These are phyloP conservation scores for Asbolus verrucosus DNA, from an alignment of 1,140 invertebrate genomes.

Conservation along the genomic window DNA sequence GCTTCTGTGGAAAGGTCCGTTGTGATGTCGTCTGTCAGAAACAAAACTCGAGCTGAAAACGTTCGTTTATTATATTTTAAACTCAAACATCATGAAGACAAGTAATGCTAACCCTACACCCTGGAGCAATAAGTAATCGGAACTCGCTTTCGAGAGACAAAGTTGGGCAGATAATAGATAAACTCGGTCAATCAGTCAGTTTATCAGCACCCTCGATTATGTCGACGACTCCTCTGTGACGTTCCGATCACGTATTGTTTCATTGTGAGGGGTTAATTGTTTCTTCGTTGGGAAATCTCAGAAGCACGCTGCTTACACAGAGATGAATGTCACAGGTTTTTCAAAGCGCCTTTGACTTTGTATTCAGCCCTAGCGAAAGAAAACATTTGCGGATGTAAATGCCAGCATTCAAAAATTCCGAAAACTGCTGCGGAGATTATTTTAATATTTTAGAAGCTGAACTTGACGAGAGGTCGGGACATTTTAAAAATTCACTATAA, in stretches of 20 bases:
- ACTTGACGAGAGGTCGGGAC: background rate
- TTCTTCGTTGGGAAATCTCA: slow-evolving; percentile 15
- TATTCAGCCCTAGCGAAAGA: slow-evolving; percentile 22
- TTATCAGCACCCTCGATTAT: slow-evolving; percentile 9
- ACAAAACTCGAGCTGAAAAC: no score
- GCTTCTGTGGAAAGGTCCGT: no score
- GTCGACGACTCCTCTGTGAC: background rate
- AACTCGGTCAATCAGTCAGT: slow-evolving; percentile 15
- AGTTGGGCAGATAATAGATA: background rate
- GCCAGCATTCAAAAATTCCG: slow-evolving; percentile 19
- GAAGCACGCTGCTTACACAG: background rate
- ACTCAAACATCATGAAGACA: slow-evolving; percentile 24
- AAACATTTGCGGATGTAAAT: slow-evolving; percentile 28
- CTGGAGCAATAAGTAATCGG: slow-evolving; percentile 21
- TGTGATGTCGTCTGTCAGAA: no score
- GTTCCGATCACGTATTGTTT: slow-evolving; percentile 13
- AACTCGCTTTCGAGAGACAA: slow-evolving; percentile 3
- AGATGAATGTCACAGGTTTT: background rate
- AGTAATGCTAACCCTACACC: background rate
- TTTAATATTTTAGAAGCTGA: slow-evolving; percentile 28
- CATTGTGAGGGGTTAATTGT: slow-evolving; percentile 12
- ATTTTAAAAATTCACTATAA: slow-evolving; percentile 11
- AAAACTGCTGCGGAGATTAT: slow-evolving; percentile 22
- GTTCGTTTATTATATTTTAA: slow-evolving; percentile 21
- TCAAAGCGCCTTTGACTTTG: background rate